Conservation (phyloP, 2,113 vertebrate genomes). For the Silurus meridionalis region DNA sequence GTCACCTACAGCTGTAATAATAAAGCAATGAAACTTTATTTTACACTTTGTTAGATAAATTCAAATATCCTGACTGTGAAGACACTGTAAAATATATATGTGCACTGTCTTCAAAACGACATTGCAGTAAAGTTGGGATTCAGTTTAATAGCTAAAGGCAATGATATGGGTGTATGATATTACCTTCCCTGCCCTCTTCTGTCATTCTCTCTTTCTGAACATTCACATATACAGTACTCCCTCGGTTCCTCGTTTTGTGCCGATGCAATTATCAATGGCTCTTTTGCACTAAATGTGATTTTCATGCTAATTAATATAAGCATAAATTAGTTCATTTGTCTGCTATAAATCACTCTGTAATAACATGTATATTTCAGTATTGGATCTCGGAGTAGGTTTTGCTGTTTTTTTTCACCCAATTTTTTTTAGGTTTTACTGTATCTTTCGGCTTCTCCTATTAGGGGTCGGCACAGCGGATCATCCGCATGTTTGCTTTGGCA, state of each 20-base stretch:
- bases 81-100: neutral
- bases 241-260: neutral
- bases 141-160: slow-evolving; percentile 14
- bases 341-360: slow-evolving; percentile 59
- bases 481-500: too few species aligned
- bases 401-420: slow-evolving; percentile 33
- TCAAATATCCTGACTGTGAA: neutral
- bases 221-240: neutral
- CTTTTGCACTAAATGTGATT: slow-evolving; percentile 61
- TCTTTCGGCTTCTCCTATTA: too few species aligned
- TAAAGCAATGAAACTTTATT: slow-evolving; percentile 5
- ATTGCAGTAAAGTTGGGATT: slow-evolving; percentile 24
- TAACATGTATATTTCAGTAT: slow-evolving; percentile 58
- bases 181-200: slow-evolving; percentile 2
- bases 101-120: slow-evolving; percentile 11
- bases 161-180: slow-evolving; percentile 19
- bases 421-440: too few species aligned
- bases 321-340: slow-evolving; percentile 64
- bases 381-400: slow-evolving; percentile 42
- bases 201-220: slow-evolving; percentile 43
- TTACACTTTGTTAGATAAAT: neutral
- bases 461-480: too few species aligned
- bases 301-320: slow-evolving; percentile 63
- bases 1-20: neutral
- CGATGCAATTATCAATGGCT: slow-evolving; percentile 60